Conservation (phyloP, 2,797 vertebrate species). For the Hylomyscus alleni region DNA sequence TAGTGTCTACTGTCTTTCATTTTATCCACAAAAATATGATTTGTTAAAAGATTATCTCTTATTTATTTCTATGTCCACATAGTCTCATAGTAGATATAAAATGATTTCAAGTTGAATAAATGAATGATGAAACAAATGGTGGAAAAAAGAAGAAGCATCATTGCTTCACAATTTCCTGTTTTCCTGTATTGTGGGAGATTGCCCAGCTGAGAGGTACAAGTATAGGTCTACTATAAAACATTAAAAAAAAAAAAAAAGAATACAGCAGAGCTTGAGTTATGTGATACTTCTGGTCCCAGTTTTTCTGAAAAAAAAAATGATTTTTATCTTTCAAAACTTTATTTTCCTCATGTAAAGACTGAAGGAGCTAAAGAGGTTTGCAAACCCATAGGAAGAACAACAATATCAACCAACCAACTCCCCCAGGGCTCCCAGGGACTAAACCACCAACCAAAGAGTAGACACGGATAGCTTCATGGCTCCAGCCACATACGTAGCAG, state of each 20-base stretch:
- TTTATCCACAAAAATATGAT: constrained; percentile 1
- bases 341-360: neutral
- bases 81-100: neutral
- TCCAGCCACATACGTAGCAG: no score
- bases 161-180: neutral
- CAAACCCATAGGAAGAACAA: no score
- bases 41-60: neutral
- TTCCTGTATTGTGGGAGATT: neutral
- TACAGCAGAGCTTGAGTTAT: neutral
- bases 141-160: neutral
- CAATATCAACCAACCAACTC: no score
- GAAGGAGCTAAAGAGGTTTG: no score
- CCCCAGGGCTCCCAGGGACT: no score
- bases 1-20: neutral
- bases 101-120: neutral
- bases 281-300: rapidly evolving
- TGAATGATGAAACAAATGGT: constrained; percentile 11
- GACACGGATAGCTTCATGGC: no score
- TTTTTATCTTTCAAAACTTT: neutral
- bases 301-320: neutral
- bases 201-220: neutral
- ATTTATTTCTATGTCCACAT: neutral
- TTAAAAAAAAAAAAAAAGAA: constrained; percentile 52
- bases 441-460: no score
- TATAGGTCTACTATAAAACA: neutral